These are phyloP conservation scores for Cliona cf. orientalis DNA, from an alignment of 37 sponge, comb jelly and placozoan species.

Conservation along the genomic window DNA sequence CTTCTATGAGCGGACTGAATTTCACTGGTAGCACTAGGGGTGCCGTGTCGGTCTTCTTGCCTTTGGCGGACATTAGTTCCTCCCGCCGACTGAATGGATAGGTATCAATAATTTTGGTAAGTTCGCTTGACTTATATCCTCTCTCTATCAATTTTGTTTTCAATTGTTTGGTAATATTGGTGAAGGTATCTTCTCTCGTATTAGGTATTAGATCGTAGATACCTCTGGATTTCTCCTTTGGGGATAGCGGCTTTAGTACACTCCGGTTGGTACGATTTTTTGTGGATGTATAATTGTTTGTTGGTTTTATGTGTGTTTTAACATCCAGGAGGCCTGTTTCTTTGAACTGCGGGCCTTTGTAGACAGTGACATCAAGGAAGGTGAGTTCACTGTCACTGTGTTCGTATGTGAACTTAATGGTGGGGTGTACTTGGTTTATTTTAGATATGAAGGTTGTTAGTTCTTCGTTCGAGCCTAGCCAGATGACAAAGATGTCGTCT, in stretches of 20 bases:
- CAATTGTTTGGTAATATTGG: background rate
- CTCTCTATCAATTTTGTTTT: background rate
- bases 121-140: background rate
- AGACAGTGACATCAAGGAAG: conserved; percentile 20
- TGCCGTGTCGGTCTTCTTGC: background rate
- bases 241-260: background rate
- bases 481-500: conserved; percentile 31
- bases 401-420: background rate
- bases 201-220: background rate
- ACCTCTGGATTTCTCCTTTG: background rate
- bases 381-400: no score
- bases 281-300: background rate
- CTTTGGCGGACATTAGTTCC: background rate
- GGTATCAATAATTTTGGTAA: background rate
- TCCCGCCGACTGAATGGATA: background rate
- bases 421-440: background rate
- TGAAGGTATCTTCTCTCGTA: background rate
- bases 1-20: no score
- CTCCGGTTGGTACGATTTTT: conserved; percentile 1
- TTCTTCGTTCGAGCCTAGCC: conserved; percentile 7
- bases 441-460: background rate
- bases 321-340: background rate
- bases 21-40: no score
- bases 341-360: no score
- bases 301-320: conserved; percentile 16